A percentile compares a stretch with the other conserved stretches of the same genome.
Conservation (phyloP, 2,888 invertebrate species). For the Cryptophagus acutangulus region DNA sequence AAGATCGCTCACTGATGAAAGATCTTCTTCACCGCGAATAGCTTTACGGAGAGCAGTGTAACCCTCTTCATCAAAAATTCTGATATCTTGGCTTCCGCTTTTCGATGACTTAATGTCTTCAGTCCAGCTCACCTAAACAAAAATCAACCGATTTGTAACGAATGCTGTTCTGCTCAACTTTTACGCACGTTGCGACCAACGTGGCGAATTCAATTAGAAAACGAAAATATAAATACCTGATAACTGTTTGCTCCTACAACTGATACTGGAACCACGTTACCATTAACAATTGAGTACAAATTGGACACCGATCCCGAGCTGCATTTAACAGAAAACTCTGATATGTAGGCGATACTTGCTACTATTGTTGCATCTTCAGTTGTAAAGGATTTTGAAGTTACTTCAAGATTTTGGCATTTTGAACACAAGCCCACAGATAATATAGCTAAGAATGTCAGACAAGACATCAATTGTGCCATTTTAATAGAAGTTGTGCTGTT, state of each 20-base stretch:
- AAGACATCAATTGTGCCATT: conserved; percentile 21
- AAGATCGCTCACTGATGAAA: conserved; percentile 62
- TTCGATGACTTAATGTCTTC: conserved; percentile 79
- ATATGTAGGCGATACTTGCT: conserved; percentile 83
- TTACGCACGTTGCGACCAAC: too few species aligned
- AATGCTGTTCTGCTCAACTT: too few species aligned
- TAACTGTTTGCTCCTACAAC: conserved; percentile 72
- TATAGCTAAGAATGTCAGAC: conserved; percentile 20
- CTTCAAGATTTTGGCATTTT: conserved; percentile 60
- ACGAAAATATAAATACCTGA: conserved; percentile 57
- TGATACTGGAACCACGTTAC: conserved; percentile 79
- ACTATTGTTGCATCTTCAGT: conserved; percentile 90
- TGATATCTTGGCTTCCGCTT: conserved; percentile 74
- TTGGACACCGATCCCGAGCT: conserved; percentile 57
- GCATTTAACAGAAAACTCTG: conserved; percentile 84
- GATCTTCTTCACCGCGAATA: conserved; percentile 65
- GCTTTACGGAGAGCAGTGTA: conserved; percentile 83
- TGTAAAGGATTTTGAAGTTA: conserved; percentile 77
- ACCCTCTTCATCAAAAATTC: conserved; percentile 88
- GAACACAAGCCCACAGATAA: conserved; percentile 34
- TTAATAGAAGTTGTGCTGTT: conserved; percentile 5
- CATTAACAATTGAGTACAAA: conserved; percentile 85
- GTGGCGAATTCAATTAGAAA: background rate
- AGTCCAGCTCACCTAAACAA: conserved; percentile 81
- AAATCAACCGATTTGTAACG: too few species aligned